Percentiles rank a stretch among this genome's conserved stretches.
Evolutionary conservation across 1,140 invertebrate species (phyloP).

Genomic region (Drosophila bocqueti): DNA sequence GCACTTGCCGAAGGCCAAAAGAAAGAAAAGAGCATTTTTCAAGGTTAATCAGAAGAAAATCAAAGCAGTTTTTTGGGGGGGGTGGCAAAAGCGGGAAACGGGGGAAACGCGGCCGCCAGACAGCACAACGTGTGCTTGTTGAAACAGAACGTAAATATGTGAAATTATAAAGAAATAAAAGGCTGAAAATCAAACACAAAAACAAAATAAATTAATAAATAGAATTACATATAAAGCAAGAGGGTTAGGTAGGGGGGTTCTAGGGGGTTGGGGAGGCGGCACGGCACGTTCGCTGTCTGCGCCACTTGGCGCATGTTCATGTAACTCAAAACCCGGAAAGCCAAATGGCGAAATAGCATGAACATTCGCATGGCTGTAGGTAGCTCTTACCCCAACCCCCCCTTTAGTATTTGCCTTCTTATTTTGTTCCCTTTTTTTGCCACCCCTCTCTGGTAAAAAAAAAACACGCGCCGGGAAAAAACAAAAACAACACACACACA

Average conservation of each 20-base stretch:
- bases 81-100: neutral
- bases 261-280: neutral
- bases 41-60: slow-evolving; percentile 64
- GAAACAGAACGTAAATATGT: slow-evolving; percentile 39
- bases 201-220: neutral
- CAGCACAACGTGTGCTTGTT: slow-evolving; percentile 48
- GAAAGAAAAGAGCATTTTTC: slow-evolving; percentile 43
- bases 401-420: neutral
- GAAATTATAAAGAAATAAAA: slow-evolving; percentile 13
- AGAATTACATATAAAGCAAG: slow-evolving; percentile 48
- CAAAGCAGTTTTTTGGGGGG: neutral
- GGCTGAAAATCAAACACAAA: slow-evolving; percentile 19
- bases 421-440: neutral
- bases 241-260: neutral
- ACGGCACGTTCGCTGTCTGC: slow-evolving; percentile 58
- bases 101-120: slow-evolving; percentile 7
- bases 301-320: slow-evolving; percentile 67
- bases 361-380: slow-evolving; percentile 56
- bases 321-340: slow-evolving; percentile 78
- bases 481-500: slow-evolving; percentile 33
- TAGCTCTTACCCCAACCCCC: neutral
- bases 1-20: slow-evolving; percentile 6
- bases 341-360: slow-evolving; percentile 74
- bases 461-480: slow-evolving; percentile 56
- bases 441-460: slow-evolving; percentile 3